A percentile compares a stretch with the other conserved stretches of the same genome.
phyloP scores from a whole-genome alignment of 1,140 invertebrate species.

The Lucilia cuprina region DNA sequence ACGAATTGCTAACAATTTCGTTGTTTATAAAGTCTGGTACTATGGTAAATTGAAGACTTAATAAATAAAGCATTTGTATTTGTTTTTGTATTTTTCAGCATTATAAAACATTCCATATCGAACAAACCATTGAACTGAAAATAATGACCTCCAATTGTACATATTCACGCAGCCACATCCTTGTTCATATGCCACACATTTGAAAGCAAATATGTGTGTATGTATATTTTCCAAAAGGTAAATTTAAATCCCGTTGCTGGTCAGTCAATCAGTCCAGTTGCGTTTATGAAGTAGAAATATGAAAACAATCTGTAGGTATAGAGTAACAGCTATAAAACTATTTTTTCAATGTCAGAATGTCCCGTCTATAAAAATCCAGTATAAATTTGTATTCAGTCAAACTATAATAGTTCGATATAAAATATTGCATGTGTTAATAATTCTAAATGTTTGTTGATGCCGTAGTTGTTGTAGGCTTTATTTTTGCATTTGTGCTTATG shows the following conservation, averaged over 20 bases:
- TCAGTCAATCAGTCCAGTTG: background rate
- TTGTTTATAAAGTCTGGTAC: background rate
- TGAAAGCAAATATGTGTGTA: background rate
- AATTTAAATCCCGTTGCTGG: background rate
- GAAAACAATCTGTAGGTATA: background rate
- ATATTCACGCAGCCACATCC: background rate
- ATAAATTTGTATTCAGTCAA: background rate
- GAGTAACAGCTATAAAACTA: background rate
- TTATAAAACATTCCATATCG: background rate
- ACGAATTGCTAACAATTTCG: too few relatives aligned
- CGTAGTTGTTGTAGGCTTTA: too few relatives aligned
- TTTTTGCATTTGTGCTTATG: background rate
- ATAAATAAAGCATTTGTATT: background rate
- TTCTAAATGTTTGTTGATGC: background rate
- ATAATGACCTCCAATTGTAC: constrained; percentile 8
- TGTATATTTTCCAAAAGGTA: too few relatives aligned
- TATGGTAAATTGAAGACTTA: background rate
- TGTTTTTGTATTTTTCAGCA: background rate
- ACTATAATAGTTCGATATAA: background rate
- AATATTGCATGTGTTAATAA: background rate
- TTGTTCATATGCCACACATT: background rate
- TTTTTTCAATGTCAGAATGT: too few relatives aligned
- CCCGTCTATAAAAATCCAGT: background rate
- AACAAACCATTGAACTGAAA: background rate
- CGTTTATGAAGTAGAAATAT: background rate